These are phyloP conservation scores for Magallana ariakensis DNA, from an alignment of 1,140 invertebrate species.

Conservation along the genomic window DNA sequence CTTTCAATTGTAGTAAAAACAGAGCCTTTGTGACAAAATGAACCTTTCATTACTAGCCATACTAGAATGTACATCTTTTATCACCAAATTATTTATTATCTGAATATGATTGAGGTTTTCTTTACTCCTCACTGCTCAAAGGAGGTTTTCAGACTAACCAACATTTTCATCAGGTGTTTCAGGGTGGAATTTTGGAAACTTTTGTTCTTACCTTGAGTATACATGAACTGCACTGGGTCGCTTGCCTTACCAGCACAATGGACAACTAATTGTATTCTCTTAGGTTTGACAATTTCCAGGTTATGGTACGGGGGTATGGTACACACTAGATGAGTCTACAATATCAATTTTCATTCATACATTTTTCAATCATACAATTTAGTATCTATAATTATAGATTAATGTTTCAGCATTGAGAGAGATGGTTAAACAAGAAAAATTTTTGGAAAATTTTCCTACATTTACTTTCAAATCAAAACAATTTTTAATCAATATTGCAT, in stretches of 20 bases:
- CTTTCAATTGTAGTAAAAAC: not conserved
- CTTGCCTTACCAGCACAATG: constrained; percentile 92
- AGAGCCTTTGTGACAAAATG: not conserved
- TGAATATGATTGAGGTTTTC: not conserved
- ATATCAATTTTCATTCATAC: not conserved
- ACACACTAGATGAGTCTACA: constrained; percentile 95
- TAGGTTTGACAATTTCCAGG: constrained; percentile 84
- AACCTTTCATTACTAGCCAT: not conserved
- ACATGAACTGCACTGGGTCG: constrained; percentile 92
- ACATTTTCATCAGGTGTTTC: constrained; percentile 5
- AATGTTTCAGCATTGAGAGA: too few species aligned
- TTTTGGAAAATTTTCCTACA: too few species aligned
- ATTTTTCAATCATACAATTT: too few species aligned
- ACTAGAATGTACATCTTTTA: constrained; percentile 14
- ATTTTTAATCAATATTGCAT: too few species aligned
- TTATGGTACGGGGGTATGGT: constrained; percentile 90
- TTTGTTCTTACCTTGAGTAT: constrained; percentile 79
- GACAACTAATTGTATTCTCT: constrained; percentile 87
- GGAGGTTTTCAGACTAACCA: constrained; percentile 54
- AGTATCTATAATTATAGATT: too few species aligned
- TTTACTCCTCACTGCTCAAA: constrained; percentile 62
- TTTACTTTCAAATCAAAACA: too few species aligned
- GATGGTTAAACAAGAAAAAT: too few species aligned
- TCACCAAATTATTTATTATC: not conserved
- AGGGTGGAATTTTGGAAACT: constrained; percentile 19